Base-by-base conservation (phyloP, 2,797 vertebrate genomes). In the Smutsia gigantea region DNA sequence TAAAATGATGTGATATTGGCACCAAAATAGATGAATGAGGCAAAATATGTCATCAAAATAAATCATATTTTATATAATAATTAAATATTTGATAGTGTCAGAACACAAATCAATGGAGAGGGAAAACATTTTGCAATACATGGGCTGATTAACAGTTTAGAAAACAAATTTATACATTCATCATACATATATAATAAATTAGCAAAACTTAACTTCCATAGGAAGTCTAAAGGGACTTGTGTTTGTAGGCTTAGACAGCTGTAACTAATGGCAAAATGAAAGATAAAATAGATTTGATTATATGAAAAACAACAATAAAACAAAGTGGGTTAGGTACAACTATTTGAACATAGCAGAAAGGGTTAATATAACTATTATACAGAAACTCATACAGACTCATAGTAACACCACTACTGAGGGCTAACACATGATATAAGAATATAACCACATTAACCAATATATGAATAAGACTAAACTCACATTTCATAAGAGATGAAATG, bases 241-340 rank as follows among this genome's bases (percentile, higher is more conserved):
- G 90, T 95, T 82, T 89, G 61, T 83, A 92, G 46, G 3, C 19
- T 88, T 88, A 64, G 59, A 92, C 46, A 87, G 63, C 51, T 92
- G 25, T 72, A 83, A 83, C 39, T 83, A 90, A 82, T 90, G 63
- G 18, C 61, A 82, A 82, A 88, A 14, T 93, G 69, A 95, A 96
- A 23, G 46, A 63, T 83, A 83, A 94, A 90, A 95, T 87, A 79
- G 42, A 87, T 46, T 96, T 90, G 29, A 90, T 95, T 92, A 93
- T 75, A 93, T 86, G 78, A 46, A 93, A 94, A 64, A 72, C 39
- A 92, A 74, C 29, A 79, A 55, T 57, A 46, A 83, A 90, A 72
- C 12, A 53, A 74, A 69, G 63, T 83, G 77, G 37, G 51, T 71
- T 87, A 84, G n/a, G 21, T 83, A 53, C 29, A 84, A 46, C 66